Conservation (phyloP, 2,888 invertebrate genomes). For the Itoplectis maculator region DNA sequence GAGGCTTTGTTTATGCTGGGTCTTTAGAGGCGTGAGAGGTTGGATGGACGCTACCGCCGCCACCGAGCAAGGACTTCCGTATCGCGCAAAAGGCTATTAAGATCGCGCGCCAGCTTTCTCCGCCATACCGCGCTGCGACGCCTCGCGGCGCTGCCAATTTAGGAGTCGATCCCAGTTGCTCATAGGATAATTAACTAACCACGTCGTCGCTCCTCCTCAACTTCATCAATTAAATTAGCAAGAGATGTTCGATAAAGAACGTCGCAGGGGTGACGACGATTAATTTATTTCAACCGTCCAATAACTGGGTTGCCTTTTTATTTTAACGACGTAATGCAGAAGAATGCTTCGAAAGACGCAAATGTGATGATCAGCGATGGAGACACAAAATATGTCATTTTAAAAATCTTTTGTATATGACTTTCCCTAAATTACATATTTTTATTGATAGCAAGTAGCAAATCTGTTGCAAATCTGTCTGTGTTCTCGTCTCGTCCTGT, state of each 20-base stretch:
- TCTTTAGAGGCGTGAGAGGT: conserved; percentile 35
- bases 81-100: conserved; percentile 57
- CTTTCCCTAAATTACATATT: too few relatives aligned
- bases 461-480: too few relatives aligned
- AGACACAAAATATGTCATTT: too few relatives aligned
- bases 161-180: conserved; percentile 44
- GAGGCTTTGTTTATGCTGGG: conserved; percentile 53
- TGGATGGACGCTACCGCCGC: conserved; percentile 33
- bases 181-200: conserved; percentile 59
- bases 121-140: background rate
- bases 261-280: background rate
- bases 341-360: background rate
- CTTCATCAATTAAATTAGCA: conserved; percentile 52
- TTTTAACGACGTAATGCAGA: background rate
- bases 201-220: conserved; percentile 33
- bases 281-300: conserved; percentile 18
- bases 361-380: background rate
- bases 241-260: conserved; percentile 12
- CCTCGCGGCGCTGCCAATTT: conserved; percentile 43
- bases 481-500: too few relatives aligned
- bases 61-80: conserved; percentile 48
- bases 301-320: background rate
- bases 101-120: conserved; percentile 42
- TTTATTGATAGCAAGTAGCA: too few relatives aligned
- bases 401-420: too few relatives aligned